Conservation (phyloP, 2,113 vertebrate species). For the Eolophus roseicapilla region DNA sequence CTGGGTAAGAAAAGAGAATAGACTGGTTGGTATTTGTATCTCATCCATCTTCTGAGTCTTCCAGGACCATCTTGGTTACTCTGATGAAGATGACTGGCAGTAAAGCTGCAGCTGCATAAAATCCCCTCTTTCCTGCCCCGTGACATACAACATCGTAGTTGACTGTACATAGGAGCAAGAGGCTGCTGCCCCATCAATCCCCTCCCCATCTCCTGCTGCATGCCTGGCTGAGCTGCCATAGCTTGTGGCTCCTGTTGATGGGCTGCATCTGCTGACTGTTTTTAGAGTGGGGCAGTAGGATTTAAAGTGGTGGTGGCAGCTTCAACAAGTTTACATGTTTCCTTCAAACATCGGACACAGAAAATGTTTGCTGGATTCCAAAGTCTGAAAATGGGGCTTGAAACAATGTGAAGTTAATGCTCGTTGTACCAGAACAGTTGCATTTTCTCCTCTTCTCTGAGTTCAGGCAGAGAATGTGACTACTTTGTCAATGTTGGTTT, state of each 20-base stretch:
- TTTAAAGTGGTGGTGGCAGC: not conserved
- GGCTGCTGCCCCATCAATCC: not conserved
- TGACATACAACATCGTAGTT: not conserved
- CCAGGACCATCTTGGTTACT: not conserved
- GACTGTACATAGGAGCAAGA: not conserved
- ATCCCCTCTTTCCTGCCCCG: not conserved
- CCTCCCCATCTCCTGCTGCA: not conserved
- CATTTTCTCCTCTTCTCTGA: not conserved
- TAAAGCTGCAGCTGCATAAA: not conserved
- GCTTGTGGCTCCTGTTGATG: not conserved
- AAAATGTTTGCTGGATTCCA: not conserved
- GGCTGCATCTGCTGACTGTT: not conserved
- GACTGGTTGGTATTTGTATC: not conserved
- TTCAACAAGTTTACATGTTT: not conserved
- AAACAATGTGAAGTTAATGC: not conserved
- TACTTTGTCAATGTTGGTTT: not conserved
- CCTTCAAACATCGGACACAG: not conserved
- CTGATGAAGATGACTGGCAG: not conserved
- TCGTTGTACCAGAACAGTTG: not conserved
- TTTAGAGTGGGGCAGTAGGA: not conserved
- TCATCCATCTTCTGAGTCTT: not conserved
- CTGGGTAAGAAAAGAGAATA: not conserved
- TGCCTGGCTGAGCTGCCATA: not conserved
- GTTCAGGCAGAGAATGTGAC: not conserved
- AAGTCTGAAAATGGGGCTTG: not conserved